Percentiles rank a stretch among this genome's conserved stretches.
Evolutionary conservation across 2,888 invertebrate species (phyloP).

Genomic region (Rhamphomyia laevipes): DNA sequence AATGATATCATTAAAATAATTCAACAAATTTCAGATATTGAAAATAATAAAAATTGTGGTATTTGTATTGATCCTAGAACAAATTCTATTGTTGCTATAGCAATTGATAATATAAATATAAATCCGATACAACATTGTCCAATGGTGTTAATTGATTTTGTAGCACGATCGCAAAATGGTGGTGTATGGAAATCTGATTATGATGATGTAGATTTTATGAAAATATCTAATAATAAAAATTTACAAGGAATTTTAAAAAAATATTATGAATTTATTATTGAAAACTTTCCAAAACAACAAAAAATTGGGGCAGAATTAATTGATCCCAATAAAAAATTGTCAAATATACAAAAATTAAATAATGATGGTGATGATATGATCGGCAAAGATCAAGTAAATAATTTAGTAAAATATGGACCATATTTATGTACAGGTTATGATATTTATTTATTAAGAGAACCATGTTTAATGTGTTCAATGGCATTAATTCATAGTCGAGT

Average conservation of each 20-base stretch:
- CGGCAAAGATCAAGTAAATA: slow-evolving; percentile 22
- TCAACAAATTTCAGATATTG: slow-evolving; percentile 22
- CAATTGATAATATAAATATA: slow-evolving; percentile 35
- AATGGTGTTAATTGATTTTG: slow-evolving; percentile 76
- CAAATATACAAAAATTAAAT: slow-evolving; percentile 25
- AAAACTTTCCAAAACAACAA: slow-evolving; percentile 30
- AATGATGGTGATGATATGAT: background rate
- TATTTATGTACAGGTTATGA: slow-evolving; percentile 84
- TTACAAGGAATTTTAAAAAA: slow-evolving; percentile 38
- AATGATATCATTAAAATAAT: slow-evolving; percentile 45
- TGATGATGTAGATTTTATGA: slow-evolving; percentile 21
- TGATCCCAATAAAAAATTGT: slow-evolving; percentile 21
- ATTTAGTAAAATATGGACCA: slow-evolving; percentile 42
- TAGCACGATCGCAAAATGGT: slow-evolving; percentile 71
- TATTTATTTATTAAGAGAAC: slow-evolving; percentile 71
- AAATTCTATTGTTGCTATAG: slow-evolving; percentile 53
- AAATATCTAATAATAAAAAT: slow-evolving; percentile 23
- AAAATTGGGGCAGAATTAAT: slow-evolving; percentile 42
- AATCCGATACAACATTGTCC: slow-evolving; percentile 73
- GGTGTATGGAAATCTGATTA: slow-evolving; percentile 49
- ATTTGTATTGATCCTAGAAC: slow-evolving; percentile 64
- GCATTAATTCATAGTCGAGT: slow-evolving; percentile 84
- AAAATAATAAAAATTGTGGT: slow-evolving; percentile 36
- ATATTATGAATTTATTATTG: slow-evolving; percentile 32
- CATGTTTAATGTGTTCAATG: slow-evolving; percentile 94